A percentile compares a stretch with the other conserved stretches of the same genome.
These are phyloP conservation scores for Pagrus major DNA, from an alignment of 2,113 vertebrate genomes.

Conservation along the genomic window DNA sequence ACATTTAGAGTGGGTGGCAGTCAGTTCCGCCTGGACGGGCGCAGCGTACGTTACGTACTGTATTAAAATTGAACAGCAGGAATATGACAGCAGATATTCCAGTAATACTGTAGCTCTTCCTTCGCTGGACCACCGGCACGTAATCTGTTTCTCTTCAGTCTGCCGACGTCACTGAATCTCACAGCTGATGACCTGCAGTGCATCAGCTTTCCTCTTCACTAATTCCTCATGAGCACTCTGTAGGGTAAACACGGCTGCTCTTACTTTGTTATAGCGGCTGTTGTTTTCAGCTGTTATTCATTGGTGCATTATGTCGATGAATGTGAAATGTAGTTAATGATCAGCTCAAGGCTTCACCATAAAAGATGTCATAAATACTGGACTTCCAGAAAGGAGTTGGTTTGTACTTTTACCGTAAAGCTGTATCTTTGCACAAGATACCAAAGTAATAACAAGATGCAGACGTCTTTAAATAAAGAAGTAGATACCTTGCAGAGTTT, in stretches of 20 bases:
- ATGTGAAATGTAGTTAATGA: constrained; percentile 18
- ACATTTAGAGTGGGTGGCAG: constrained; percentile 73
- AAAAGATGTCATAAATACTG: background rate
- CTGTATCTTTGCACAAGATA: background rate
- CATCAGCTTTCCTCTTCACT: constrained; percentile 9
- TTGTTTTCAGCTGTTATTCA: background rate
- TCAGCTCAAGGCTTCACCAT: background rate
- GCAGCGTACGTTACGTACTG: constrained; percentile 34
- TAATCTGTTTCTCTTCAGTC: constrained; percentile 28
- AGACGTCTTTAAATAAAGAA: background rate
- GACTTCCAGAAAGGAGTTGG: background rate
- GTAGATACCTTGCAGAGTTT: background rate
- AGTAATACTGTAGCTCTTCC: constrained; percentile 26
- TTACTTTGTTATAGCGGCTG: background rate
- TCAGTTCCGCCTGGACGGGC: constrained; percentile 44
- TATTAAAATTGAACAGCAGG: constrained; percentile 59
- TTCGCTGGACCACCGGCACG: constrained; percentile 11
- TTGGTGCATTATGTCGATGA: background rate
- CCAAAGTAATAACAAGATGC: too few relatives aligned
- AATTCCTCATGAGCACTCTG: background rate
- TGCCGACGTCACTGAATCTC: background rate
- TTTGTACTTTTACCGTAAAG: background rate
- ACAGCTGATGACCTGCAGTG: background rate
- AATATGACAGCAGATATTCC: constrained; percentile 52
- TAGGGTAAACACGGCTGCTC: background rate